Evolutionary conservation across 2,888 invertebrate genomes (phyloP), one percentile per base, ranked within the genome.

Genomic region (Chymomyza procnemis): DNA sequence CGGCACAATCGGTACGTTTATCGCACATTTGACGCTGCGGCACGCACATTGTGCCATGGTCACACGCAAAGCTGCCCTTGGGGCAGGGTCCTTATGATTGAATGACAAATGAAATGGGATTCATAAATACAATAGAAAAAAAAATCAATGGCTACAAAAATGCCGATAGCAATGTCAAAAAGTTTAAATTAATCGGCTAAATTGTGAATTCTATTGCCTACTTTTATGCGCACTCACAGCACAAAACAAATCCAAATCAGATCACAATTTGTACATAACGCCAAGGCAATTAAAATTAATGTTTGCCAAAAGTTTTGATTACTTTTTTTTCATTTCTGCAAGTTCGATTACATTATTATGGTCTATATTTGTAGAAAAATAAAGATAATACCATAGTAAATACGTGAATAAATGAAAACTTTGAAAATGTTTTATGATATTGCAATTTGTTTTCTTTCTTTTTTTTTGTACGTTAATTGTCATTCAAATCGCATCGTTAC

Each of bases 11-110:
- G 5, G 6, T 16, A 52, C 89, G 80, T 9, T 90, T 88, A 81
- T 93, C 91, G 85, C 93, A 93, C 88, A 92, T 92, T 71, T 91
- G 90, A 69, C 92, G 91, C 86, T 93, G 93, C 8, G 92, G 91
- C 65, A 93, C 91, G 81, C 93, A 93, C 66, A 90, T 77, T 6
- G 91, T 90, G 61, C 91, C 92, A 80, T 92, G 92, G 69, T 90
- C 88, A 77, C 93, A 93, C 55, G 91, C 89, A 81, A 93, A 93
- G 57, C 92, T 92, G 76, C 93, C 93, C 90, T 83, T 89, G 88
- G 92, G 92, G 80, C 93, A 93, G 50, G 90, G 88, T 75, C 92
- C 93, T 93, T 82, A 4, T 41, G 34, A 41, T 41, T 41, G 66
- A 70, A 70, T 12, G 16, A 9, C 12, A 6, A 48, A 56, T 48